Evolutionary conservation across 2,888 invertebrate genomes (phyloP).

Genomic region (Strigamia maritima): DNA sequence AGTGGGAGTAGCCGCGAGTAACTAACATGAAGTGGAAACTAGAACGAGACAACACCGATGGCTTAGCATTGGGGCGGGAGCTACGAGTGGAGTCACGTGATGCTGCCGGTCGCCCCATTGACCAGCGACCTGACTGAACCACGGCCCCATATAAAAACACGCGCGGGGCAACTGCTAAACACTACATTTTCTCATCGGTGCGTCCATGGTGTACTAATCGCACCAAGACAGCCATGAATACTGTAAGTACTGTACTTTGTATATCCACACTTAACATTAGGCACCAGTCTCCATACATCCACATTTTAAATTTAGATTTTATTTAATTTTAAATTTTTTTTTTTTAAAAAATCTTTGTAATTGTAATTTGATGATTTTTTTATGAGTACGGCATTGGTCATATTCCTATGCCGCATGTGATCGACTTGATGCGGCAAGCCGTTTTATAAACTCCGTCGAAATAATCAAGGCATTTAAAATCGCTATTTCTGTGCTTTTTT

Average conservation of each 20-base stretch:
- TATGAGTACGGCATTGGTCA: too few relatives aligned
- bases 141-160: constrained; percentile 14
- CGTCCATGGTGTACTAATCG: constrained; percentile 12
- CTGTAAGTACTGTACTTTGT: not conserved
- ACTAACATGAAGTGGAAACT: not conserved
- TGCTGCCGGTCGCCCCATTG: not conserved
- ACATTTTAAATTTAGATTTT: not conserved
- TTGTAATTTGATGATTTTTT: too few relatives aligned
- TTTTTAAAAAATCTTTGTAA: too few relatives aligned
- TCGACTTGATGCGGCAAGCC: too few relatives aligned
- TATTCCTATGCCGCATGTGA: too few relatives aligned
- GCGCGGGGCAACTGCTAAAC: not conserved
- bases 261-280: not conserved
- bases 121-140: constrained; percentile 23
- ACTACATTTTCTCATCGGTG: constrained; percentile 7
- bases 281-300: not conserved
- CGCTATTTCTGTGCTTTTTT: too few relatives aligned
- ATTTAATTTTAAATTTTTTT: too few relatives aligned
- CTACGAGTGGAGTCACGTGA: not conserved
- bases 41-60: not conserved
- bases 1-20: constrained; percentile 1
- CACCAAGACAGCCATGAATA: constrained; percentile 2
- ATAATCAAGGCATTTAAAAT: too few relatives aligned
- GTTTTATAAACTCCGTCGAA: too few relatives aligned
- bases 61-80: not conserved